Evolutionary conservation across 2,888 invertebrate species (phyloP), one percentile per base, ranked within the genome.

Genomic region (Odiellus spinosus): DNA sequence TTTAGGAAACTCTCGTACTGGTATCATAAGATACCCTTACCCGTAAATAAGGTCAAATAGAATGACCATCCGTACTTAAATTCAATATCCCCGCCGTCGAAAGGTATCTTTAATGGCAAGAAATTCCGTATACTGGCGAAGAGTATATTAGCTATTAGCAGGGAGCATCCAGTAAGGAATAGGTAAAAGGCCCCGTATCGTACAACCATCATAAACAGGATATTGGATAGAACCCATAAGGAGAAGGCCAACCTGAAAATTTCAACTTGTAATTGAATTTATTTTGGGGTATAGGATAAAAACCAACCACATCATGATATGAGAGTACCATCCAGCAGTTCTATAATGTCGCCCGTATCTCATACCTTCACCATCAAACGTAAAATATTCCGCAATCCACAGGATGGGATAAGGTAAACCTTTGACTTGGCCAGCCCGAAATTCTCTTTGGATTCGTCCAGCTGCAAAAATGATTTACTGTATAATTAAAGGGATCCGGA

Each of bases 381-480:
- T 71, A 57, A 76, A 75, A 60, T 76, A 75, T 56, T 76, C 76
- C 0, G 73, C 73, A 8, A 74, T 59, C 73, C 74, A 75, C 5
- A 76, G 60, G 40, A 76, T 74, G 1, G 76, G 75, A 10, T 71
- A 60, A 0, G 76, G 76, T 5, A 71, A 54, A 4, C 76, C 76
- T 19, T 65, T 61, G 38, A 65, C 61, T 59, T 75, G 74, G 1
- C 72, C 73, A 17, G 64, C 70, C 38, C 75, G 64, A 57, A 71
- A 75, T 51, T 71, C 70, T 50, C 64, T 66, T 54, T 74, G 72
- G 15, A 75, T 61, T 44, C 61, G 59, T 2, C 74, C 74, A 52
- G 75, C 75, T 74, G 55, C 10, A 60, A 57, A 50, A 8, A 20
- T 21, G 20, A 40, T 18, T 15, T 20, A 20, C 15, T 14, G 17